Evolutionary conservation across 2,113 vertebrate species (phyloP), one percentile per base, ranked within the genome.

Genomic region (Murina feae): DNA sequence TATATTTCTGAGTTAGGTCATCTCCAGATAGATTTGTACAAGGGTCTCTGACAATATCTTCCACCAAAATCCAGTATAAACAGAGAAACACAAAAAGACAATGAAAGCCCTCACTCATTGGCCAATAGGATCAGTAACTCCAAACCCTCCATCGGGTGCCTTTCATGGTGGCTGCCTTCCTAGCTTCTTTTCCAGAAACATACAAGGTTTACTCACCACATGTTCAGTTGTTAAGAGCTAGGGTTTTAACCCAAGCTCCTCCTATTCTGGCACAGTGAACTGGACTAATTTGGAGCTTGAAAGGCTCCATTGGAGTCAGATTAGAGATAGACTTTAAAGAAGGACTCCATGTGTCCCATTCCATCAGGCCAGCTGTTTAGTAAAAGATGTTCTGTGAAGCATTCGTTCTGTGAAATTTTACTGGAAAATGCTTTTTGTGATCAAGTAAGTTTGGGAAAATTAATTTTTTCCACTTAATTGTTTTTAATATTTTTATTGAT

Each of bases 391-490:
- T 28, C 72, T 80, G 0, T 14, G n/a, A 37, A 75, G 23, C 39
- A 37, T 1, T 78, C 9, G 3, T 5, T 60, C 74, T 39, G 21
- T 25, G 16, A 69, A 58, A 35, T 87, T 86, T 74, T 83, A n/a
- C 39, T 53, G 13, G 65, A 28, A 89, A 79, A 37, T 55, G 39
- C 58, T 81, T 71, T 44, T 86, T 74, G 55, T 74, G 39, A 82
- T 79, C 28, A 71, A 71, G 63, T 71, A 91, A 79, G 30, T 21
- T 37, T 39, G 47, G 37, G 63, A 18, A 51, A 78, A 68, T 32
- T n/a, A 55, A 85, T 66, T 88, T 88, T 72, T 84, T 55, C 68
- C 86, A 51, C 32, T 92, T 44, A 58, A n/a, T 75, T 97, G 11
- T 60, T 60, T 60, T 60, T 60, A 60, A 28, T 60, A 60, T 58